Base-by-base conservation (phyloP, 2,888 invertebrate species). In the Callyntrura sp. region DNA sequence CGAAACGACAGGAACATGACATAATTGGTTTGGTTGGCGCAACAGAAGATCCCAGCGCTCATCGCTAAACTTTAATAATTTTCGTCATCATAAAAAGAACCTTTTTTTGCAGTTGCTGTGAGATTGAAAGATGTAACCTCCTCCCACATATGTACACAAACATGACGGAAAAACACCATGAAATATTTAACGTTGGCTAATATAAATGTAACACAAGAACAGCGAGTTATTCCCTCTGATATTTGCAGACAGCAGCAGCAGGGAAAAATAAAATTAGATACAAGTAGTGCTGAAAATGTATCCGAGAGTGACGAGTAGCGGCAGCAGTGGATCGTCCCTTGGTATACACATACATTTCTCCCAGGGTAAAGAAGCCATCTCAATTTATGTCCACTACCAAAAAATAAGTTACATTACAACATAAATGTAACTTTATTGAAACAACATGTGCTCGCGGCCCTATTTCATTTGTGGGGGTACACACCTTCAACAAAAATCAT, bases 1-100 rank as follows among this genome's bases (percentile, higher is more conserved):
- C 25, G 60, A 60, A 23, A 65, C 51, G 83, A 68, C 62, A 83
- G 43, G 17, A 65, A 83, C 83, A 83, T 51, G 83, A 68, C 83
- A 83, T 83, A 83, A 83, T 83, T 83, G 83, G 62, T 81, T 43
- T 14, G 48, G 48, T 73, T 73, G 17, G 9, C 73, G 23, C 14
- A 73, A 73, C 25, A 48, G 48, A 48, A 48, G 0, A 73, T 48
- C 20, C 20, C 17, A 23, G 23, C 48, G 48, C 48, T 73, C 43
- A 68, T 68, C 35, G 43, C 68, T 23, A 43, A 17, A 20, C 68
- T 43, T 68, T 35, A 17, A 68, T 43, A 68, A 68, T 43, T 43
- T 43, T 43, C 68, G 35, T 43, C 35, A 6, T 43, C 35, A 3
- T 17, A 17, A 43, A 35, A 35, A 35, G 6, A 5, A 68, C 1